A percentile compares a stretch with the other conserved stretches of the same genome.
These are phyloP conservation scores for Drosophila funebris DNA, from an alignment of 1,140 invertebrate species.

Conservation along the genomic window DNA sequence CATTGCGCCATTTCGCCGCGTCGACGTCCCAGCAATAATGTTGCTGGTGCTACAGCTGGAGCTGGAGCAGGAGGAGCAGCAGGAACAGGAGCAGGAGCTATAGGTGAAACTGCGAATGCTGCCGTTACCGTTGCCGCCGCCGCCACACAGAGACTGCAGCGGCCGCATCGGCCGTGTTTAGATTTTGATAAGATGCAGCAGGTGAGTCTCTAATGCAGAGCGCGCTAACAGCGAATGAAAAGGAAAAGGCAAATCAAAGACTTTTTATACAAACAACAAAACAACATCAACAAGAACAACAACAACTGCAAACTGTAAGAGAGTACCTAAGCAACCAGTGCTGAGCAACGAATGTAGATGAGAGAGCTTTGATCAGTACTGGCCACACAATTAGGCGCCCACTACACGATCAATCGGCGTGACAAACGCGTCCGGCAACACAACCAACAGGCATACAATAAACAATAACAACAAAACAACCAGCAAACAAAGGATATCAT, in stretches of 20 bases:
- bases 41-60: slow-evolving; percentile 13
- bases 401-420: slow-evolving; percentile 27
- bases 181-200: slow-evolving; percentile 98
- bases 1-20: slow-evolving; percentile 87
- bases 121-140: slow-evolving; percentile 47
- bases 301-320: slow-evolving; percentile 38
- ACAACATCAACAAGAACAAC: slow-evolving; percentile 24
- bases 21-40: slow-evolving; percentile 85
- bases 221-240: slow-evolving; percentile 51
- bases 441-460: slow-evolving; percentile 15
- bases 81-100: slow-evolving; percentile 33
- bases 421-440: not conserved
- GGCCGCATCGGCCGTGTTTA: slow-evolving; percentile 92
- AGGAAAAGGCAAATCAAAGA: slow-evolving; percentile 78
- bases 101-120: slow-evolving; percentile 41
- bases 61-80: slow-evolving; percentile 5
- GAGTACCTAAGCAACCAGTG: slow-evolving; percentile 35
- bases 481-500: slow-evolving; percentile 48
- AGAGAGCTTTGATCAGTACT: slow-evolving; percentile 14
- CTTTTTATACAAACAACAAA: slow-evolving; percentile 77
- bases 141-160: slow-evolving; percentile 86
- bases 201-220: slow-evolving; percentile 83
- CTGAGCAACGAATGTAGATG: not conserved
- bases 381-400: slow-evolving; percentile 50
- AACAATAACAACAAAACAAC: slow-evolving; percentile 19